Evolutionary conservation across 2,888 invertebrate species (phyloP).

Genomic region (Lordiphosa fenestrarum): DNA sequence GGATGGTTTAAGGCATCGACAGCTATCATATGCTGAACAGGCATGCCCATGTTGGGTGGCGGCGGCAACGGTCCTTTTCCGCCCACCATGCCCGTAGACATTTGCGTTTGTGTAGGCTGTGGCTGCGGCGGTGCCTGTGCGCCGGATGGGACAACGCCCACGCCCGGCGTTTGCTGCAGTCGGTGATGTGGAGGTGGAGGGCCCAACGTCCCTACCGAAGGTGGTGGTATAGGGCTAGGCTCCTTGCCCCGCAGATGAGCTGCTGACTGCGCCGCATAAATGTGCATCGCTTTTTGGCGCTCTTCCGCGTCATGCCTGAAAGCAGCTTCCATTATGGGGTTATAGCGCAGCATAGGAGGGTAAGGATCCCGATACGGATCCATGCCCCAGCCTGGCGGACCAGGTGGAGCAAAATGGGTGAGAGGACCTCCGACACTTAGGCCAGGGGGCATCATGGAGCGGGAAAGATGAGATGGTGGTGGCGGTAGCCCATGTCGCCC

Average conservation of each 20-base stretch:
- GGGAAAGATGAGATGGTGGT: slow-evolving; percentile 81
- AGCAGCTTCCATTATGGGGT: slow-evolving; percentile 89
- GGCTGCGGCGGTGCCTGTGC: slow-evolving; percentile 17
- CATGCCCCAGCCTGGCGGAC: slow-evolving; percentile 82
- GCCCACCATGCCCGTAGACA: slow-evolving; percentile 28
- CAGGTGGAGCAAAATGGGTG: slow-evolving; percentile 83
- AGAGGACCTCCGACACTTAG: slow-evolving; percentile 81
- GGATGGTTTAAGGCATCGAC: slow-evolving; percentile 66
- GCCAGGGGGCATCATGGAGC: slow-evolving; percentile 82
- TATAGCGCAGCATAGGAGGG: slow-evolving; percentile 86
- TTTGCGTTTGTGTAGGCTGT: slow-evolving; percentile 27
- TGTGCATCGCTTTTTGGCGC: slow-evolving; percentile 87
- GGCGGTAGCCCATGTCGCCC: slow-evolving; percentile 81
- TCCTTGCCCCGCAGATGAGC: slow-evolving; percentile 79
- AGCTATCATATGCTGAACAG: slow-evolving; percentile 71
- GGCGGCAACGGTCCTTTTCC: slow-evolving; percentile 34
- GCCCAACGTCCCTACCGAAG: slow-evolving; percentile 69
- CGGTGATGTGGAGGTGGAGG: slow-evolving; percentile 77
- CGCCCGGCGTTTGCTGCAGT: slow-evolving; percentile 62
- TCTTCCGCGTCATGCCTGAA: slow-evolving; percentile 90
- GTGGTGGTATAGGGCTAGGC: slow-evolving; percentile 80
- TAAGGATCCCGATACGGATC: slow-evolving; percentile 87
- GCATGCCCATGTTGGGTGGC: slow-evolving; percentile 41
- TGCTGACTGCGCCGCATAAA: slow-evolving; percentile 84
- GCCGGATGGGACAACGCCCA: slow-evolving; percentile 24